Conservation (phyloP, 2,797 vertebrate species). For the Botia kubotai region DNA sequence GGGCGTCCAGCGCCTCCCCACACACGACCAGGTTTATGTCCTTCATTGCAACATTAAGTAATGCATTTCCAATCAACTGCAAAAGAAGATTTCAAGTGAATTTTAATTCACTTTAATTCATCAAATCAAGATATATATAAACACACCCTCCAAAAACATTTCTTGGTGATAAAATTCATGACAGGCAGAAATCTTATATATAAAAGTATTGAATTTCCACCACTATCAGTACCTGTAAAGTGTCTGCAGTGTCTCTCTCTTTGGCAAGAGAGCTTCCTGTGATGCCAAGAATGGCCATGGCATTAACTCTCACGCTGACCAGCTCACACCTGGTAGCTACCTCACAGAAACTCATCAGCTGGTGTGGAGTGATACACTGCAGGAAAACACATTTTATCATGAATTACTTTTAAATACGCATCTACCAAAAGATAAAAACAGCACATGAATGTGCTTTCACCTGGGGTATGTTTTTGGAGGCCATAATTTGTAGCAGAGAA, state of each 20-base stretch:
- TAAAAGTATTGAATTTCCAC: too few relatives aligned
- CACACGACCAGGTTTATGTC: constrained; percentile 89
- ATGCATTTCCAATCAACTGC: constrained; percentile 90
- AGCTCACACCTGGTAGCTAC: constrained; percentile 82
- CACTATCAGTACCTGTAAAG: constrained; percentile 83
- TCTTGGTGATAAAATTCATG: background rate
- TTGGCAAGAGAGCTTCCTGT: constrained; percentile 91
- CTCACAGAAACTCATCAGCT: constrained; percentile 90
- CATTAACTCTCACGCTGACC: constrained; percentile 86
- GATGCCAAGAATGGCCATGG: constrained; percentile 92
- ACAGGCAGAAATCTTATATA: background rate
- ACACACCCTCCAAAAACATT: background rate
- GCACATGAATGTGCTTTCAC: constrained; percentile 70
- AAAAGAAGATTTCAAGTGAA: background rate
- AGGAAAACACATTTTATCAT: background rate
- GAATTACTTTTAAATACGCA: background rate
- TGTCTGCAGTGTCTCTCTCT: constrained; percentile 82
- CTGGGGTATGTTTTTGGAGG: constrained; percentile 91
- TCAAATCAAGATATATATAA: background rate
- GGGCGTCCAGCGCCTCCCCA: constrained; percentile 93
- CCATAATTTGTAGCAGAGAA: constrained; percentile 91
- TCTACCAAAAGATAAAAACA: background rate
- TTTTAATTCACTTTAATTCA: background rate
- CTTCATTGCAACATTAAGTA: constrained; percentile 87
- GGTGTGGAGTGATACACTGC: constrained; percentile 90